Base-by-base conservation (phyloP, 2,797 vertebrate species). In the Paguma larvata region DNA sequence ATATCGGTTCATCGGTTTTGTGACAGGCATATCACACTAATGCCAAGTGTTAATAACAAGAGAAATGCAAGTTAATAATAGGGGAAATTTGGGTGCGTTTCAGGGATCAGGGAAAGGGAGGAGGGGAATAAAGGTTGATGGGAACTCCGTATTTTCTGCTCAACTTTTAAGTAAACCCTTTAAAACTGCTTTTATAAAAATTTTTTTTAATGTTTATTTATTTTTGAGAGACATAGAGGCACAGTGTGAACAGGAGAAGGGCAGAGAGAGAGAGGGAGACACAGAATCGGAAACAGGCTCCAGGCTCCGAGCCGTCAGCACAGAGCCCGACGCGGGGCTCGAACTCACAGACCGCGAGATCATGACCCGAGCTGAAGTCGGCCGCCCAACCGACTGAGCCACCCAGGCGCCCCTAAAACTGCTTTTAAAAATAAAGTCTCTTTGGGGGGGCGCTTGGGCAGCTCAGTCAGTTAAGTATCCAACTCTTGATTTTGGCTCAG, bases 101-200 rank as follows among this genome's bases (percentile, higher is more conserved):
- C 27, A 27, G 84, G 59, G 7, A 4, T 78, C 41, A 12, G 13
- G 2, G 41, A 15, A 48, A 48, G 32, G n/a, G 32, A 72, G 23
- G 56, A 70, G 25, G 30, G 21, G 15, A 46, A 46, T 27, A 75
- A 51, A 38, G 3, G 12, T 10, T 59, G 19, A 38, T 53, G 44
- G 51, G 63, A 91, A 32, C 86, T 91, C 70, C n/a, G 14, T 62
- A 48, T 21, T 89, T 94, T 78, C 75, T 85, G 75, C 59, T 67
- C 67, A 75, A 59, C 65, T 75, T 97, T 84, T 94, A 85, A 88
- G 25, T 62, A 91, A 96, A 88, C 62, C 12, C 38, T 38, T 38
- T 80, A 77, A 92, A 88, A 87, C 34, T 46, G 19, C 10, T 77
- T 30, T n/a, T n/a, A n/a, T n/a, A n/a, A n/a, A n/a, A n/a, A n/a